Evolutionary conservation across 1,140 invertebrate species (phyloP).

Genomic region (Cotesia glomerata): DNA sequence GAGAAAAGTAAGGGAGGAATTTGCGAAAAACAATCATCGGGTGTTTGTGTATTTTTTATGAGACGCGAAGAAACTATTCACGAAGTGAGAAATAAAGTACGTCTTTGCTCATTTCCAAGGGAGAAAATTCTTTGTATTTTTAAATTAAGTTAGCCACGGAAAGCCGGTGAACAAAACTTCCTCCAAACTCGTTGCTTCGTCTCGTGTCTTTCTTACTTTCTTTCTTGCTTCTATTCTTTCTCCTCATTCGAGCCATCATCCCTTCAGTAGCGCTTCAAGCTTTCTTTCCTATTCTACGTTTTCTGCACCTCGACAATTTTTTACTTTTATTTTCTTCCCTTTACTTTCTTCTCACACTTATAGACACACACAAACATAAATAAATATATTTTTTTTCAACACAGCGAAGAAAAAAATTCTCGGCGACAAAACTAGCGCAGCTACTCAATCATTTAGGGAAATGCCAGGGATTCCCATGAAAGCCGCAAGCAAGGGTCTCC

Average conservation of each 20-base stretch:
- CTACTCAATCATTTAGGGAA: conserved; percentile 38
- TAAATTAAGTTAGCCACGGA: conserved; percentile 33
- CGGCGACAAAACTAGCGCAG: conserved; percentile 28
- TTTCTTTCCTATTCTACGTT: conserved; percentile 4
- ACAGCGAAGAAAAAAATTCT: conserved; percentile 23
- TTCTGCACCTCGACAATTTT: neutral
- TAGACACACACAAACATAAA: neutral
- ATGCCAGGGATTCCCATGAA: conserved; percentile 25
- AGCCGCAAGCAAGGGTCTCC: conserved; percentile 6
- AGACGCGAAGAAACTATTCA: neutral
- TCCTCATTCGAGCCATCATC: conserved; percentile 6
- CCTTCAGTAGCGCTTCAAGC: conserved; percentile 17
- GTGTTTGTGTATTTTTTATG: neutral
- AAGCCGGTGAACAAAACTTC: conserved; percentile 28
- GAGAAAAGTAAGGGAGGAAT: too few relatives aligned
- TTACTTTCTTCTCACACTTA: neutral
- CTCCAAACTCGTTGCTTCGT: conserved; percentile 26
- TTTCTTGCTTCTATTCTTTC: neutral
- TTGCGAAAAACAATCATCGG: neutral
- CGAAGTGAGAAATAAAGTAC: neutral
- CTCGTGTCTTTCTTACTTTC: conserved; percentile 14
- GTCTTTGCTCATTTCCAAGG: conserved; percentile 18
- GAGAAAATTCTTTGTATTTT: conserved; percentile 30
- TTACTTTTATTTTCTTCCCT: conserved; percentile 5
- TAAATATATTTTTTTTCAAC: neutral